Base-by-base conservation (phyloP, 2,888 invertebrate genomes). In the Bedellia somnulentella region DNA sequence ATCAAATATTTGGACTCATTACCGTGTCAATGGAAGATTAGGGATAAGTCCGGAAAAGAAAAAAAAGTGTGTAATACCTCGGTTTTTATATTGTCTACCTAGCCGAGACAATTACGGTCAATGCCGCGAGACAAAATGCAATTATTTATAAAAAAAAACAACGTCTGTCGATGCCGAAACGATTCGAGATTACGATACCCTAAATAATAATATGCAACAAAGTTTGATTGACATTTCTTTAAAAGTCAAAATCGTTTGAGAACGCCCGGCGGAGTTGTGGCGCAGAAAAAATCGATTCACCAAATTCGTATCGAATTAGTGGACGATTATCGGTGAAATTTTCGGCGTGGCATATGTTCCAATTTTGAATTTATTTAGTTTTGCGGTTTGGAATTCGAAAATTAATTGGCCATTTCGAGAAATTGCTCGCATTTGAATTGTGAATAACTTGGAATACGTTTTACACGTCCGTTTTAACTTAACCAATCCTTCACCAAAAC, bases 21-120 rank as follows among this genome's bases (percentile, higher is more conserved):
- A 75, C 73, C 49, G 52, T 71, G 75, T 75, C 75, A 75, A 75
- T 75, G 63, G 56, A 54, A 75, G 71, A 75, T 75, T 73, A 73
- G 67, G 73, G 73, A 70, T 73, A 68, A 70, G 56, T 57, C 63
- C 57, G 64, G 64, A 58, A 44, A n/a, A n/a, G n/a, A n/a, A n/a
- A 48, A 51, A 57, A 51, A 58, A 55, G 52, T 55, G 52, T 43
- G 44, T 26, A 22, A 44, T 46, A 59, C 56, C 53, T 49, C 47
- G 47, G 48, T n/a, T n/a, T n/a, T n/a, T n/a, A n/a, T n/a, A n/a
- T n/a, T n/a, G n/a, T n/a, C 48, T 46, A 50, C 52, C 52, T 57
- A 57, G 52, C 46, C 44, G 43, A 48, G 51, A n/a, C n/a, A 57
- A 63, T 60, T 58, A 58, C 53, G n/a, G n/a, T n/a, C n/a, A n/a